Evolutionary conservation across 2,113 vertebrate species (phyloP).

Genomic region (Hemibates koningsi): DNA sequence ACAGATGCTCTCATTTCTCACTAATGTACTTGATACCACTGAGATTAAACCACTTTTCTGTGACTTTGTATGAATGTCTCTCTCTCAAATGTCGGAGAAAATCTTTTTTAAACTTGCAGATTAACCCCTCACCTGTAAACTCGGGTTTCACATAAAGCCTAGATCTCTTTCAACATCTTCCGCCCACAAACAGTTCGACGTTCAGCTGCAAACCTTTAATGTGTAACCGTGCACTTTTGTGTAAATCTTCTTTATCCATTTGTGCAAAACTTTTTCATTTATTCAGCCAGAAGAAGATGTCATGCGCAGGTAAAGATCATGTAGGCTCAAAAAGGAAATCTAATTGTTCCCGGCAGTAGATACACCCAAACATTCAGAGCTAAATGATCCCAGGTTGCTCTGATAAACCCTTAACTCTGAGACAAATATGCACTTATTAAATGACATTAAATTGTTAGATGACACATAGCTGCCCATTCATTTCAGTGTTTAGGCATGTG

Average conservation of each 20-base stretch:
- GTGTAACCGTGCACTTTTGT: neutral
- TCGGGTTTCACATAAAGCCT: neutral
- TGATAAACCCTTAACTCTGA: neutral
- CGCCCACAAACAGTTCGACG: neutral
- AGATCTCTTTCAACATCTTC: neutral
- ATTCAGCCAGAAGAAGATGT: neutral
- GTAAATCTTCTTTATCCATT: neutral
- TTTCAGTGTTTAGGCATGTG: neutral
- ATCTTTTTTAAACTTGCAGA: neutral
- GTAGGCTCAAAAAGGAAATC: neutral
- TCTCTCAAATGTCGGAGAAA: neutral
- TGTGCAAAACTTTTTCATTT: neutral
- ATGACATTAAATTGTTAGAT: neutral
- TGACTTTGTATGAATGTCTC: neutral
- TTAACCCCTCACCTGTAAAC: neutral
- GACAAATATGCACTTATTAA: neutral
- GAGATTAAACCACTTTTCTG: neutral
- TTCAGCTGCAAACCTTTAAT: neutral
- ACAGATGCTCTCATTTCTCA: neutral
- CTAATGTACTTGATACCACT: neutral
- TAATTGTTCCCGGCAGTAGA: neutral
- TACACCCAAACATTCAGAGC: neutral
- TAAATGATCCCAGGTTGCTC: neutral
- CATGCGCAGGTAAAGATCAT: neutral
- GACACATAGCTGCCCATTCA: neutral